Evolutionary conservation across 2,888 invertebrate species (phyloP).

Genomic region (Hedya salicella): DNA sequence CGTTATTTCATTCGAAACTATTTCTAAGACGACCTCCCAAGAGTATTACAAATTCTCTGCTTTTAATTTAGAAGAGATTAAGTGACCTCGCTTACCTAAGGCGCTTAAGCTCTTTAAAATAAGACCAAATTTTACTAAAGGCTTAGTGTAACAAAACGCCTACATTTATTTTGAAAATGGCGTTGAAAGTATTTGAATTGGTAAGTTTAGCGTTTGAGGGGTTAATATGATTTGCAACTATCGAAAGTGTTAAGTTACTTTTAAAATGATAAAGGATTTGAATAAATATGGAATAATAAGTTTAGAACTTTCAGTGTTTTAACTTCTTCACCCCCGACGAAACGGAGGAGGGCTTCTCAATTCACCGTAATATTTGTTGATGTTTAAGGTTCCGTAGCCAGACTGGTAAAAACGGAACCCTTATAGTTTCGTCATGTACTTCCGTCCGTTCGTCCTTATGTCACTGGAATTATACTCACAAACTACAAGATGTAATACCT

Average conservation of each 20-base stretch:
- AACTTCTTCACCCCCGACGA: too few species aligned
- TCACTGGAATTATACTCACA: too few species aligned
- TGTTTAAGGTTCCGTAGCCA: too few species aligned
- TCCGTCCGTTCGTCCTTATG: too few species aligned
- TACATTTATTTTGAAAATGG: constrained; percentile 12
- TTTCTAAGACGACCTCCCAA: constrained; percentile 12
- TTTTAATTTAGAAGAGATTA: neutral
- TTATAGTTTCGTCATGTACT: too few species aligned
- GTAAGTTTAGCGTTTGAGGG: neutral
- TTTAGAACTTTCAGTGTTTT: neutral
- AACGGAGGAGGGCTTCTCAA: neutral
- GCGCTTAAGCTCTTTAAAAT: constrained; percentile 12
- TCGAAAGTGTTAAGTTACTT: constrained; percentile 10
- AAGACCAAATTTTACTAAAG: neutral
- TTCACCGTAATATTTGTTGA: too few species aligned
- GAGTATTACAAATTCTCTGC: constrained; percentile 25
- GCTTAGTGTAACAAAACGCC: neutral
- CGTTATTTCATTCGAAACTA: constrained; percentile 36
- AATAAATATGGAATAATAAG: constrained; percentile 6
- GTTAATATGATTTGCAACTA: constrained; percentile 9
- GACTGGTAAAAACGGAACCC: too few species aligned
- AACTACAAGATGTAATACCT: too few species aligned
- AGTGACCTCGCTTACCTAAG: neutral
- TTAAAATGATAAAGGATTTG: neutral
- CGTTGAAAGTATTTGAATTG: constrained; percentile 1